Base-by-base conservation (phyloP, 35 echinoderm and acorn worm species). In the Amphiura filiformis region DNA sequence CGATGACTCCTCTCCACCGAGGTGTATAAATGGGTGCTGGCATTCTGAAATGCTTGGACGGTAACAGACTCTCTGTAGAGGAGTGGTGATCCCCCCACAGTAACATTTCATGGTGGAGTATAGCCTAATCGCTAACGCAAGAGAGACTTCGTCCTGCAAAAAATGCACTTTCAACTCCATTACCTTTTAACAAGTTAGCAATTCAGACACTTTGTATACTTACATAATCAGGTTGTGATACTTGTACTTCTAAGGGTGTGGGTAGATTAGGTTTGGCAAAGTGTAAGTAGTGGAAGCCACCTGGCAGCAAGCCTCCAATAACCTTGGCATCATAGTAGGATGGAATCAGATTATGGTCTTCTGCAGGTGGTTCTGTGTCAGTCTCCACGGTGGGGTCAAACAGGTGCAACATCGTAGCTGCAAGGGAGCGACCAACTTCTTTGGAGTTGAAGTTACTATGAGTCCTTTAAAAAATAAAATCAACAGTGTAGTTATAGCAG, bases 341-440 rank as follows among this genome's bases (percentile, higher is more conserved):
- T 14, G 95, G 95, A 35, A 97, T 97, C 1, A 97, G 91, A 39
- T 89, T 90, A 30, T 88, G 80, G 17, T 80, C 80, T 56, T 97
- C 95, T n/a, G 78, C 80, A 1, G 95, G 95, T 18, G 95, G 95
- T 20, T 37, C 40, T 0, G 78, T 18, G 81, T 93, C 87, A 57
- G 90, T 93, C 81, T 97, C 95, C 18, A 97, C 76, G 64, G 95
- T 97, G 12, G 95, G 95, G 77, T 97, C 95, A 91, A 97, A 97
- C 5, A 97, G 86, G 32, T 85, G 80, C 28, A 97, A 81, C 95
- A 97, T 97, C 34, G 91, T 97, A 35, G 91, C 83, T 20, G 95
- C 95, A 75, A 97, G 75, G 44, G 88, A 90, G 0, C 89, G 34
- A 1, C 95, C 95, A 23, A 93, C 91, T 76, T 97, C 95, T 85